Evolutionary conservation across 2,797 vertebrate species (phyloP).

Genomic region (Thamnophis elegans): DNA sequence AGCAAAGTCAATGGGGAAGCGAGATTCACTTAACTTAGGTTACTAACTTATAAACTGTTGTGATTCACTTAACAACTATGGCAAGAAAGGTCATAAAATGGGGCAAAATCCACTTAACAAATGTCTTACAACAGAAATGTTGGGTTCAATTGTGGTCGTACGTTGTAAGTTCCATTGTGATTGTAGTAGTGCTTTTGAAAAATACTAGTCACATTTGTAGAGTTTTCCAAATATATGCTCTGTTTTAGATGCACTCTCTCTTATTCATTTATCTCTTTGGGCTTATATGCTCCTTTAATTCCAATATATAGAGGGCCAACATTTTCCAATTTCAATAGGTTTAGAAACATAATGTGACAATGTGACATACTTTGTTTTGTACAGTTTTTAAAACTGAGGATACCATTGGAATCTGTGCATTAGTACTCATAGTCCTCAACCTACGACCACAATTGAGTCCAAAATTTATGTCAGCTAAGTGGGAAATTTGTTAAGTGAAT

Average conservation of each 20-base stretch:
- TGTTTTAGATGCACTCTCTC: not conserved
- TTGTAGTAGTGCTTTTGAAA: not conserved
- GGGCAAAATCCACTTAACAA: not conserved
- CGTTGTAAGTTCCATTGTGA: not conserved
- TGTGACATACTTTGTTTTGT: not conserved
- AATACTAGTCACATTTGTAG: not conserved
- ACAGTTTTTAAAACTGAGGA: not conserved
- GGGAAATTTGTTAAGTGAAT: too few relatives aligned
- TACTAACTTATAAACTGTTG: not conserved
- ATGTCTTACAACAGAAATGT: not conserved
- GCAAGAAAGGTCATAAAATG: not conserved
- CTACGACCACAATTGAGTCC: too few relatives aligned
- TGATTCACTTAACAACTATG: not conserved
- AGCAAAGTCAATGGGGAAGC: not conserved
- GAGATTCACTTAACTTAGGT: not conserved
- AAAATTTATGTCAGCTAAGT: too few relatives aligned
- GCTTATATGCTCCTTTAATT: not conserved
- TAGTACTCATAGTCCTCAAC: not conserved
- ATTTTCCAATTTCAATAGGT: not conserved
- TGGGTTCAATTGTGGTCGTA: not conserved
- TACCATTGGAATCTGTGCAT: not conserved
- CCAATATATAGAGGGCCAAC: not conserved
- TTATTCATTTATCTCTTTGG: not conserved
- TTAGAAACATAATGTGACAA: not conserved
- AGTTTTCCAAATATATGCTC: not conserved